Conservation (phyloP, 2,113 vertebrate species). For the Diadophis punctatus region DNA sequence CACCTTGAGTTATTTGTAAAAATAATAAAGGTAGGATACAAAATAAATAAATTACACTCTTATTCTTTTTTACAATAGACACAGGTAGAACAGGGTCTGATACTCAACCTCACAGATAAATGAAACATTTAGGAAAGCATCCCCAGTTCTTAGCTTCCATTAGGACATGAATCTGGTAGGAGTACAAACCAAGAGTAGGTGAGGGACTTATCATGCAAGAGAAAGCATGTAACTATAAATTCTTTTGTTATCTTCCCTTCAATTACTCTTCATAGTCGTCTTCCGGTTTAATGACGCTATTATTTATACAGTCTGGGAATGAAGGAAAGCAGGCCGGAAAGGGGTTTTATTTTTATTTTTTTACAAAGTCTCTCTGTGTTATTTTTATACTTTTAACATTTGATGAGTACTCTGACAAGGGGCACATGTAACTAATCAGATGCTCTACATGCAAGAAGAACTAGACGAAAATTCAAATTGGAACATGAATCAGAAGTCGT, state of each 20-base stretch:
- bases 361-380: slow-evolving; percentile 36
- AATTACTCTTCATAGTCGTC: slow-evolving; percentile 25
- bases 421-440: slow-evolving; percentile 28
- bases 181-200: slow-evolving; percentile 24
- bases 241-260: slow-evolving; percentile 47
- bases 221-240: slow-evolving; percentile 16
- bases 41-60: not conserved
- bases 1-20: not conserved
- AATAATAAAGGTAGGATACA: not conserved
- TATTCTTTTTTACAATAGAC: not conserved
- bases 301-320: slow-evolving; percentile 36
- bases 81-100: not conserved
- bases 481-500: slow-evolving; percentile 22
- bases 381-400: slow-evolving; percentile 35
- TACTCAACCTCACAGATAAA: not conserved
- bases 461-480: slow-evolving; percentile 12
- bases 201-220: slow-evolving; percentile 11
- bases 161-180: slow-evolving; percentile 4
- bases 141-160: not conserved
- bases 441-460: slow-evolving; percentile 28
- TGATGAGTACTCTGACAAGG: slow-evolving; percentile 34
- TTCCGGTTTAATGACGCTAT: slow-evolving; percentile 34
- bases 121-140: not conserved
- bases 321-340: slow-evolving; percentile 4
- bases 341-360: not conserved